A percentile compares a stretch with the other conserved stretches of the same genome.
Conservation (phyloP, 2,797 vertebrate genomes). For the Enteromius thamalakanensis region DNA sequence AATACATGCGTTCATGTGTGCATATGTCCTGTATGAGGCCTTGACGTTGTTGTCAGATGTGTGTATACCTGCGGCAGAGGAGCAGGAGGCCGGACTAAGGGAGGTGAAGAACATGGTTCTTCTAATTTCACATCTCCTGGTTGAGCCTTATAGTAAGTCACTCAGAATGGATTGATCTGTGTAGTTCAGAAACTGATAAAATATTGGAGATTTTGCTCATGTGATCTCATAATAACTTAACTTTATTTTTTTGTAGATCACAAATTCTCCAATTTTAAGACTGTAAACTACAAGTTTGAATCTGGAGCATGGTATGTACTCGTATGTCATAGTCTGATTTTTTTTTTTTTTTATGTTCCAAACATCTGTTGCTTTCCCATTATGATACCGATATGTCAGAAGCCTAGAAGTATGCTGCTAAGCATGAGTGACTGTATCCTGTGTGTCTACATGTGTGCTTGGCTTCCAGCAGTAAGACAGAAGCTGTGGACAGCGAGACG, state of each 20-base stretch:
- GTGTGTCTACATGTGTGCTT: neutral
- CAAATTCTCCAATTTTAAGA: slow-evolving; percentile 83
- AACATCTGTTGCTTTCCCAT: neutral
- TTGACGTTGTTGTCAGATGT: slow-evolving; percentile 75
- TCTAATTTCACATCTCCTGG: slow-evolving; percentile 83
- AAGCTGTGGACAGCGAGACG: slow-evolving; percentile 92
- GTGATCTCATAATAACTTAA: slow-evolving; percentile 2
- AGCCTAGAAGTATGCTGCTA: neutral
- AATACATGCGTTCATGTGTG: neutral
- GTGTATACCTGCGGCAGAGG: slow-evolving; percentile 82
- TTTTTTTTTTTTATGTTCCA: neutral
- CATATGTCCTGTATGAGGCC: slow-evolving; percentile 30
- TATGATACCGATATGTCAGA: neutral
- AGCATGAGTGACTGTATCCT: neutral
- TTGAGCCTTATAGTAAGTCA: slow-evolving; percentile 86
- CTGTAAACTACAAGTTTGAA: slow-evolving; percentile 93
- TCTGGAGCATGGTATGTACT: slow-evolving; percentile 91
- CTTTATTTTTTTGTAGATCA: slow-evolving; percentile 76
- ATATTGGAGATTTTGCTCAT: neutral
- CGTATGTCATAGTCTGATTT: neutral
- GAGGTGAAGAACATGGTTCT: slow-evolving; percentile 91
- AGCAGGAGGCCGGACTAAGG: slow-evolving; percentile 83
- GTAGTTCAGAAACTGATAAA: neutral
- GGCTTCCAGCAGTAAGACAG: slow-evolving; percentile 84
- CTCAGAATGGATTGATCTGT: neutral